Conservation (phyloP, 2,888 invertebrate genomes). For the Ischnura elegans region DNA sequence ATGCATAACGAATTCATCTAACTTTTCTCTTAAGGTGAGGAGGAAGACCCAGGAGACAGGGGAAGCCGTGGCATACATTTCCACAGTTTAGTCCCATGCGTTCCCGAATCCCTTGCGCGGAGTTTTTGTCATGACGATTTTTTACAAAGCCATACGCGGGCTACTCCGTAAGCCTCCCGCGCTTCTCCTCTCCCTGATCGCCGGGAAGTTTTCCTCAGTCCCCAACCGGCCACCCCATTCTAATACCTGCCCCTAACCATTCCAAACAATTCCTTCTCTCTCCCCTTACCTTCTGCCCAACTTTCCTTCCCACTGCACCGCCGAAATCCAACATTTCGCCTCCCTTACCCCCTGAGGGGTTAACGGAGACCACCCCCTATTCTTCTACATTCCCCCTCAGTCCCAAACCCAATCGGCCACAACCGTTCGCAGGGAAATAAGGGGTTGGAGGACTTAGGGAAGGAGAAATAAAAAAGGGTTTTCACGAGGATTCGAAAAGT, state of each 20-base stretch:
- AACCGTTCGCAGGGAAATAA: not conserved
- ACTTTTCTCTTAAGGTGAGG: no score
- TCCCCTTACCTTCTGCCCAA: not conserved
- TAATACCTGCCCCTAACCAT: not conserved
- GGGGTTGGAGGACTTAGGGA: not conserved
- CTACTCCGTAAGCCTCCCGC: no score
- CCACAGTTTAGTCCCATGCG: no score
- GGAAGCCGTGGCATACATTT: no score
- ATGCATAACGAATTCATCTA: no score
- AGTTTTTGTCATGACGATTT: no score
- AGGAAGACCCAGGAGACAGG: no score
- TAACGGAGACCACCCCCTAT: not conserved
- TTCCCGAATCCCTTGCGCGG: no score
- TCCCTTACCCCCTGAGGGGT: no score
- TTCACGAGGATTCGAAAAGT: not conserved
- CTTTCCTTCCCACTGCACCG: not conserved
- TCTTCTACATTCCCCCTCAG: not conserved
- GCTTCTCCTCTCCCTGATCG: not conserved
- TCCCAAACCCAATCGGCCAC: not conserved
- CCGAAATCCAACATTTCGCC: not conserved
- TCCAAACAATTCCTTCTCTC: constrained; percentile 17
- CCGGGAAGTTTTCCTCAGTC: not conserved
- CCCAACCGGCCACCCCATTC: not conserved
- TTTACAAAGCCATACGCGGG: no score
- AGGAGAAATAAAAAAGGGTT: not conserved